These are phyloP conservation scores for Ditula angustiorana DNA, from an alignment of 2,888 invertebrate genomes.

Conservation along the genomic window DNA sequence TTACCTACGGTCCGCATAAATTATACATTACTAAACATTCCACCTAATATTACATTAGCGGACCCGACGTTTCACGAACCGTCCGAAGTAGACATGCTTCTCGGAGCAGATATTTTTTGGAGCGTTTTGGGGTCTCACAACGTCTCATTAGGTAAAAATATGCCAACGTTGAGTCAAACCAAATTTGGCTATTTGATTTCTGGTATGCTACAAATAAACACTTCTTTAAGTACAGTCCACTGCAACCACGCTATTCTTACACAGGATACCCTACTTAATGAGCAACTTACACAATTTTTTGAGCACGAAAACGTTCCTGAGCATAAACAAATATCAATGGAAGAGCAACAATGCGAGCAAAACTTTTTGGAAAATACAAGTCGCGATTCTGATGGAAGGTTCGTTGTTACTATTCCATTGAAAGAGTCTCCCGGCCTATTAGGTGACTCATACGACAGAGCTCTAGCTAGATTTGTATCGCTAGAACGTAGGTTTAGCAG, in stretches of 20 bases:
- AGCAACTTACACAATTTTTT: neutral
- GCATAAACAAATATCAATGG: neutral
- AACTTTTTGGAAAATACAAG: neutral
- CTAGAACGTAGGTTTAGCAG: too few species aligned
- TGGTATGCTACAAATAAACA: neutral
- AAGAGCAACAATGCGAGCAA: neutral
- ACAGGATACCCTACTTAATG: too few species aligned
- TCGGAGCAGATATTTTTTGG: too few species aligned
- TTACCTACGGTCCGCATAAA: conserved; percentile 17
- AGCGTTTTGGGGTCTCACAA: conserved; percentile 1
- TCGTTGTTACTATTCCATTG: neutral
- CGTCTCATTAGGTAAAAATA: conserved; percentile 30
- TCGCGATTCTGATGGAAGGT: neutral
- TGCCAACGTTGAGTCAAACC: neutral
- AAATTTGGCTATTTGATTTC: neutral
- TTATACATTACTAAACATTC: conserved; percentile 7
- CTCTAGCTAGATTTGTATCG: too few species aligned
- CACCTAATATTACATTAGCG: conserved; percentile 27
- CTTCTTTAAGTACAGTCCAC: neutral
- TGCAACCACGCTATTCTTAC: neutral
- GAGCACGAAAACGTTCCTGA: neutral
- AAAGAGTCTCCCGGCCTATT: too few species aligned
- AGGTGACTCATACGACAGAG: too few species aligned
- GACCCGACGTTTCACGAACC: conserved; percentile 29
- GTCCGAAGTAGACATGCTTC: too few species aligned